phyloP scores from a whole-genome alignment of 2,797 vertebrate species.

The Carapus acus region DNA sequence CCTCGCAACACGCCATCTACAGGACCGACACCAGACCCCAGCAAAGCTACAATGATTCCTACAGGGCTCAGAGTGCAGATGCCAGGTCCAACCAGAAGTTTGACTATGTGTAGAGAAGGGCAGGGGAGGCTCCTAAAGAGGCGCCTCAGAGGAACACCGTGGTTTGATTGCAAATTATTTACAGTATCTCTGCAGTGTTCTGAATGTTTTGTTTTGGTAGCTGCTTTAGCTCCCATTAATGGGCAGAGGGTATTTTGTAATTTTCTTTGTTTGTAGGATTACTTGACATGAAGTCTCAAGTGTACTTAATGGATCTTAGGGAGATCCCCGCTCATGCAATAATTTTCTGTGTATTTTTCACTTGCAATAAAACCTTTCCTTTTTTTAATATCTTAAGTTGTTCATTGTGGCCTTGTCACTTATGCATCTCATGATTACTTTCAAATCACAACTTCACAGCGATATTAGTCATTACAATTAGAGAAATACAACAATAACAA shows the following conservation, averaged over 20 bases:
- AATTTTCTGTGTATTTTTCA: too few species aligned
- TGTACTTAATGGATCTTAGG: constrained; percentile 1
- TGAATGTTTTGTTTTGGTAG: background rate
- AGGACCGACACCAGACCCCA: constrained; percentile 61
- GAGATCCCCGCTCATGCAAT: constrained; percentile 6
- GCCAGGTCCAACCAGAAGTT: constrained; percentile 77
- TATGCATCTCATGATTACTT: too few species aligned
- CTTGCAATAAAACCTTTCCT: too few species aligned
- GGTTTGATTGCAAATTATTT: constrained; percentile 14
- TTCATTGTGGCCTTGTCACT: too few species aligned
- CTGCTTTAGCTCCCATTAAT: constrained; percentile 9
- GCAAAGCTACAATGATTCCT: constrained; percentile 66
- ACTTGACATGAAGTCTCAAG: too few species aligned
- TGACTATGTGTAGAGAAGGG: constrained; percentile 77
- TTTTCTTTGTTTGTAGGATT: too few species aligned
- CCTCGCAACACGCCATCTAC: constrained; percentile 74
- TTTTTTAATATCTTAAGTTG: too few species aligned
- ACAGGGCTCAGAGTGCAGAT: constrained; percentile 70
- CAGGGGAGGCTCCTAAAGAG: background rate
- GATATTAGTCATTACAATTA: too few species aligned
- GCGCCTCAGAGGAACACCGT: background rate
- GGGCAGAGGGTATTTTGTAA: constrained; percentile 1
- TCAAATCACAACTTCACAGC: too few species aligned
- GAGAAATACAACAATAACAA: too few species aligned
- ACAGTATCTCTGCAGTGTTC: background rate